Evolutionary conservation across 2,113 vertebrate genomes (phyloP).

Genomic region (Esox niger): DNA sequence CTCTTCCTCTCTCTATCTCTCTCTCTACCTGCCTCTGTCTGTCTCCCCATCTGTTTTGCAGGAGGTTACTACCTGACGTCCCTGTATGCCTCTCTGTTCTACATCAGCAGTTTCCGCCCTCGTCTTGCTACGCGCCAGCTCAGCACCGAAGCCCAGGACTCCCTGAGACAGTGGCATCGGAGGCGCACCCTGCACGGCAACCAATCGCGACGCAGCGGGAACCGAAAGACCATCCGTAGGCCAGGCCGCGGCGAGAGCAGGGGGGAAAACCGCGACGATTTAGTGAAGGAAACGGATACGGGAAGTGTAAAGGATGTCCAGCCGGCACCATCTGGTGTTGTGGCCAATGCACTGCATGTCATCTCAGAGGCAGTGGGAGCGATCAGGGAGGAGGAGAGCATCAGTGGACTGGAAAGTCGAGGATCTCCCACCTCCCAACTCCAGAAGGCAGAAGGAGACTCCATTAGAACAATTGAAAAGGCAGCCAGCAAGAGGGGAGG

Average conservation of each 20-base stretch:
- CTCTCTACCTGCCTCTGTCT: neutral
- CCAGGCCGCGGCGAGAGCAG: neutral
- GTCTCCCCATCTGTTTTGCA: constrained; percentile 33
- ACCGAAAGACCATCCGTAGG: constrained; percentile 59
- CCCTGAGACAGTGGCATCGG: constrained; percentile 84
- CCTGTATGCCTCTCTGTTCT: constrained; percentile 83
- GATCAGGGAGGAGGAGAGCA: constrained; percentile 35
- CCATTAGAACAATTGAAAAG: neutral
- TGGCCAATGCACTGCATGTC: neutral
- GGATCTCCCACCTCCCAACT: neutral
- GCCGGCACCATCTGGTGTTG: neutral
- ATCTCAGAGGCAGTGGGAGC: constrained; percentile 22
- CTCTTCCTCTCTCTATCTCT: neutral
- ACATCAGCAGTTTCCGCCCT: constrained; percentile 82
- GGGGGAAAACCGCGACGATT: neutral
- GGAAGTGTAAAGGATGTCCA: neutral
- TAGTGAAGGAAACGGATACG: neutral
- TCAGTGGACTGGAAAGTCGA: neutral
- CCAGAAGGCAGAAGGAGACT: neutral
- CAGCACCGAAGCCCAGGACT: constrained; percentile 79
- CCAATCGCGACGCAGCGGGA: constrained; percentile 51
- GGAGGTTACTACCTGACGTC: constrained; percentile 91
- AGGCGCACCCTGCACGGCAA: constrained; percentile 79
- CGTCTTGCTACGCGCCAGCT: constrained; percentile 71
- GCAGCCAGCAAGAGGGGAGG: neutral